Evolutionary conservation across 2,113 vertebrate species (phyloP), one percentile per base, ranked within the genome.

Genomic region (Grus americana): DNA sequence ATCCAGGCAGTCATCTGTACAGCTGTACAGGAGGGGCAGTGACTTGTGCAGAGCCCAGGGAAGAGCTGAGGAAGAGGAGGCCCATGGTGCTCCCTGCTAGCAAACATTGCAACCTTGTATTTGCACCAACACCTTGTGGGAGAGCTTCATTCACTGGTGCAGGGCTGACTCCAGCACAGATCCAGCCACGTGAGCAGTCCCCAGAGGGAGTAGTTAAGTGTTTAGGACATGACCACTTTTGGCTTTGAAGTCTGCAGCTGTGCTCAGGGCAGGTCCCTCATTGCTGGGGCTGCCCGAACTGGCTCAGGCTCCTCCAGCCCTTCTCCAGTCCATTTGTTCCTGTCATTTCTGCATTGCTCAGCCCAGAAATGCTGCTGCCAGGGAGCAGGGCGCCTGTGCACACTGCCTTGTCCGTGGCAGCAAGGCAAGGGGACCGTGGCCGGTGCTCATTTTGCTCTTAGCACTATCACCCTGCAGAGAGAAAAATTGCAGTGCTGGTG

Each of bases 261-360:
- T 87, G 78, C 87, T 88, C 21, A 52, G 54, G 62, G 92, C 89
- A 85, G 40, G 59, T 68, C 20, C 49, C 12, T 89, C 73, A 22
- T 68, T 2, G 11, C 62, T 46, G 40, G 30, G 42, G 36, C 66
- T 0, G 0, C 26, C 50, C 5, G 5, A 47, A 52, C 36, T 36
- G 42, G 73, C 49, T 70, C 65, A 54, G 62, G 71, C 52, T 92
- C 83, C 84, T 91, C 68, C 61, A 96, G 61, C 65, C 61, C 59
- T 88, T 95, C 86, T 88, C 59, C 70, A 87, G 86, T 61, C 80
- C 76, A 89, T 87, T 82, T 96, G 76, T 92, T 74, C 40, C 90
- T 91, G 76, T 91, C 88, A 87, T 36, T 21, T 95, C 72, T 42
- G 44, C 30, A 68, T 81, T 0, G 3, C 54, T 87, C 46, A 92